phyloP scores from a whole-genome alignment of 2,888 invertebrate species.

The Drosophila leonis region DNA sequence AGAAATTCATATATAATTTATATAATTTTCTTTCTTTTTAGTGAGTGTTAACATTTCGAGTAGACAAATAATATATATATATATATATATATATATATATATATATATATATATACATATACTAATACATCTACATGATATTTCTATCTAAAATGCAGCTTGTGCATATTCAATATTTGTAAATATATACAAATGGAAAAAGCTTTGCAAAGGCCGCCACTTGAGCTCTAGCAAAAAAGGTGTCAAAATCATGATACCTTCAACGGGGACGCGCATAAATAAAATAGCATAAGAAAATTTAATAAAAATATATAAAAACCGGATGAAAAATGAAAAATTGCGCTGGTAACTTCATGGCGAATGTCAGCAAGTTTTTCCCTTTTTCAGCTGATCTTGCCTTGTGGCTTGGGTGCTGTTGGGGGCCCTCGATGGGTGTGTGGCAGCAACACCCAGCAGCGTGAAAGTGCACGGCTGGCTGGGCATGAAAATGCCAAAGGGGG shows the following conservation, averaged over 20 bases:
- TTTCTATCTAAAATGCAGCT: neutral
- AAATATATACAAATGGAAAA: neutral
- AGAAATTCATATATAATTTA: too few species aligned
- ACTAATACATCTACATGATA: too few species aligned
- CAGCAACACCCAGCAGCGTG: conserved; percentile 74
- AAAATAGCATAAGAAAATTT: conserved; percentile 21
- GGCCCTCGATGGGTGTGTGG: conserved; percentile 35
- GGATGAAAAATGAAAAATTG: conserved; percentile 33
- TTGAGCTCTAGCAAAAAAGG: conserved; percentile 29
- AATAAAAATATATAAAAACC: conserved; percentile 28
- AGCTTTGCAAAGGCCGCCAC: neutral
- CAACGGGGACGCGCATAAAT: conserved; percentile 18
- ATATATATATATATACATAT: neutral
- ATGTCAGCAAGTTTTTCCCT: conserved; percentile 67
- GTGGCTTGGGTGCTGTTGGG: conserved; percentile 24
- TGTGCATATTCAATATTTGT: neutral
- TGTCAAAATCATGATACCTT: conserved; percentile 51
- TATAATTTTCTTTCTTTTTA: too few species aligned
- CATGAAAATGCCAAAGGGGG: conserved; percentile 59
- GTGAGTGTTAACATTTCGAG: too few species aligned
- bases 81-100: too few species aligned
- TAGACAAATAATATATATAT: too few species aligned
- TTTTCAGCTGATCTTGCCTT: neutral
- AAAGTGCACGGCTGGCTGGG: conserved; percentile 73
- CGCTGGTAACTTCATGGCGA: conserved; percentile 59